Base-by-base conservation (phyloP, 2,113 vertebrate genomes). In the Sinocyclocheilus grahami region DNA sequence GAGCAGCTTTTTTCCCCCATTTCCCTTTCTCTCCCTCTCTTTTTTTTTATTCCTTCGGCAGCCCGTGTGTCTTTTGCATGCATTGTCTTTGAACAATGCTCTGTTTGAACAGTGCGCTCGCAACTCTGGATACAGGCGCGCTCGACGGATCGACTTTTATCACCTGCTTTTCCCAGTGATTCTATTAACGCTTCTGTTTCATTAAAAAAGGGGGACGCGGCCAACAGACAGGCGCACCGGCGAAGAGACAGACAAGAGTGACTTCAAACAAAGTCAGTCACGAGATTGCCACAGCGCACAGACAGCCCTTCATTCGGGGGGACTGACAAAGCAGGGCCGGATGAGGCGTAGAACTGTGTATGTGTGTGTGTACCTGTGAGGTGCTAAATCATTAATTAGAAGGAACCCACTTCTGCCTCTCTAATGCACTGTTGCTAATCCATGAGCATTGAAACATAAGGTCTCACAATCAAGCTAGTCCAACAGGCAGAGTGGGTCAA, bases 351-450 rank as follows among this genome's bases (percentile, higher is more conserved):
- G 30, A 48, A 67, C 33, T 51, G 82, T n/a, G 71, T 46, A 7
- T 46, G 42, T 86, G 86, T 85, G 42, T 58, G 27, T 78, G 78
- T 84, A 87, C 85, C 86, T 89, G 83, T 82, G 85, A 89, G 80
- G 88, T 89, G 87, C 88, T 88, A 85, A 89, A 90, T 90, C 87
- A 88, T 89, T 90, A 89, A 89, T 90, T 89, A 89, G 86, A 71
- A 88, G 83, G 51, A 87, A 84, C 82, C 72, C 78, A 88, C 86
- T 63, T 80, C 51, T 76, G 71, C 69, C 53, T 87, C 55, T 75
- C 80, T 55, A 67, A 51, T 80, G 85, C n/a, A 72, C 78, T 76
- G 24, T 48, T 74, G 86, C 71, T 84, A 67, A 67, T 79, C 78
- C 48, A 69, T 86, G 65, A 86, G 62, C 63, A 71, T 78, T 27